Evolutionary conservation across 2,888 invertebrate species (phyloP).

Genomic region (Thalpophila matura): DNA sequence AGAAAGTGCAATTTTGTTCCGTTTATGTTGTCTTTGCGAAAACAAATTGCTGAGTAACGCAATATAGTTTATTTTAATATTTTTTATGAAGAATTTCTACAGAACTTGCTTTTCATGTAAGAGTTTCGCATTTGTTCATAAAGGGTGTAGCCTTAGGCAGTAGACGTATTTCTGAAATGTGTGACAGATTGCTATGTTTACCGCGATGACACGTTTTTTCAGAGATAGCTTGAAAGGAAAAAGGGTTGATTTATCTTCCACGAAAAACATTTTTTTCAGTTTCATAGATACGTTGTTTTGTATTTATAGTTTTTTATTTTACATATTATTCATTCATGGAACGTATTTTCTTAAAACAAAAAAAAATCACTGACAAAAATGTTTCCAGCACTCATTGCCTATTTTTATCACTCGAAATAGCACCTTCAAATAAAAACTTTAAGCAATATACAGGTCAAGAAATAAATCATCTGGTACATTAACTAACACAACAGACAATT

Average conservation of each 20-base stretch:
- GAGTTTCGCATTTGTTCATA: slow-evolving; percentile 15
- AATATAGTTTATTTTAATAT: neutral
- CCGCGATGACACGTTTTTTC: slow-evolving; percentile 19
- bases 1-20: slow-evolving; percentile 19
- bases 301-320: neutral
- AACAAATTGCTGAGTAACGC: neutral
- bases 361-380: no score
- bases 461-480: slow-evolving; percentile 34
- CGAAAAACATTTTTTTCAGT: neutral
- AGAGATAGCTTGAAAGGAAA: neutral
- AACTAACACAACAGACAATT: slow-evolving; percentile 44
- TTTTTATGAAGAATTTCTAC: neutral
- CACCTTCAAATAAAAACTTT: slow-evolving; percentile 1
- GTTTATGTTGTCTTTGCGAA: slow-evolving; percentile 8
- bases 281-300: neutral
- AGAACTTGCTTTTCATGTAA: neutral
- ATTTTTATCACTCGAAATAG: neutral
- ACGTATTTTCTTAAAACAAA: no score
- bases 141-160: slow-evolving; percentile 30
- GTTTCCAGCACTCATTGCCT: no score
- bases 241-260: neutral
- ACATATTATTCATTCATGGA: no score
- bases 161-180: slow-evolving; percentile 36
- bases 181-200: slow-evolving; percentile 38
- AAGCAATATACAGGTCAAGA: slow-evolving; percentile 6